A percentile compares a stretch with the other conserved stretches of the same genome.
Conservation (phyloP, 2,797 vertebrate species). For the Valencia hispanica region DNA sequence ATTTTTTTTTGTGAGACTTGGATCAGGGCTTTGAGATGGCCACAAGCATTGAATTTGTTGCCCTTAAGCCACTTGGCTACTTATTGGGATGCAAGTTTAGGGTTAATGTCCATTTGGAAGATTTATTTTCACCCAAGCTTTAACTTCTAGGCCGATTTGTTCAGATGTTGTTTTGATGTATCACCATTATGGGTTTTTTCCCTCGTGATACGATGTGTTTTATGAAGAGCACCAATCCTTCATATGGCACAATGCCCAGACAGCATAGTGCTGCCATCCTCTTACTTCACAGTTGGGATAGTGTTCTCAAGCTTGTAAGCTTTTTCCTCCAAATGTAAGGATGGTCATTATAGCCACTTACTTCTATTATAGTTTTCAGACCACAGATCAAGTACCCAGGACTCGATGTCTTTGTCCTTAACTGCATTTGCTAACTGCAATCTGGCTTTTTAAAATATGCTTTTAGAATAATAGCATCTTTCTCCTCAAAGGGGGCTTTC, state of each 20-base stretch:
- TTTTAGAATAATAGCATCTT: not conserved
- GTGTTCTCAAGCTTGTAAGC: not conserved
- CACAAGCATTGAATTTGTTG: not conserved
- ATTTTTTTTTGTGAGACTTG: not conserved
- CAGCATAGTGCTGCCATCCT: not conserved
- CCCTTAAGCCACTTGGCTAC: too few species aligned
- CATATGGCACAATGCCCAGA: not conserved
- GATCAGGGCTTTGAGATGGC: not conserved
- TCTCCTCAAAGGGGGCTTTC: not conserved
- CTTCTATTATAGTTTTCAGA: not conserved
- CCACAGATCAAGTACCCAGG: not conserved
- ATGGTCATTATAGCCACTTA: not conserved
- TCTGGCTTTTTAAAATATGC: not conserved
- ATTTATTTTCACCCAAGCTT: too few species aligned
- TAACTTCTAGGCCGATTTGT: too few species aligned
- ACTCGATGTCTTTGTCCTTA: not conserved
- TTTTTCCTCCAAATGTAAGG: not conserved
- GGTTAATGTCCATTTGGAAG: too few species aligned
- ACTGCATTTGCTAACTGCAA: not conserved
- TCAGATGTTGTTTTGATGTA: too few species aligned
- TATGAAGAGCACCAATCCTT: not conserved
- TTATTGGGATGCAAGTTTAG: too few species aligned
- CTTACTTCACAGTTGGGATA: not conserved
- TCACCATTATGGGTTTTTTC: too few species aligned
- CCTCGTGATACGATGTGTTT: not conserved